Conservation (phyloP, 2,113 vertebrate genomes). For the Albula goreensis region DNA sequence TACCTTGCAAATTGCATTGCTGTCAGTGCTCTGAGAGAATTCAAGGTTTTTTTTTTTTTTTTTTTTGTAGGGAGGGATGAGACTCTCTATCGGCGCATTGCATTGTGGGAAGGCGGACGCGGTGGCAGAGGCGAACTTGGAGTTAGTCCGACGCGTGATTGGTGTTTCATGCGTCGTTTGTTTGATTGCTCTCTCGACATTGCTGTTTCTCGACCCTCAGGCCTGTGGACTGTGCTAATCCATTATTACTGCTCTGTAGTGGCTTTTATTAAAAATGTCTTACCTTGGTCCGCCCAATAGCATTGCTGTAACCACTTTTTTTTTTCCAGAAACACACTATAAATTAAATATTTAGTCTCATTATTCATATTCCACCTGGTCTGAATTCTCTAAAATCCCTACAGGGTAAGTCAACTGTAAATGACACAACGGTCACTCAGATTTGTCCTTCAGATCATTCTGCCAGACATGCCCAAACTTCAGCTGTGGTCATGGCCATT, state of each 20-base stretch:
- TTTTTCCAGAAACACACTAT: neutral
- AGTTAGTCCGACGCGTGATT: neutral
- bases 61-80: neutral
- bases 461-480: neutral
- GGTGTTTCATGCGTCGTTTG: neutral
- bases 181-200: neutral
- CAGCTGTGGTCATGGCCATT: neutral
- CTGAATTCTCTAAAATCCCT: neutral
- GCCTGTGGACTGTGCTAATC: neutral
- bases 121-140: neutral
- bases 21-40: neutral
- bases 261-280: neutral
- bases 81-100: neutral
- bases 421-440: neutral
- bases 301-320: too few species aligned
- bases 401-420: neutral
- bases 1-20: neutral
- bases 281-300: neutral
- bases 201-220: neutral
- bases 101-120: neutral
- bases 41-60: neutral
- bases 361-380: neutral
- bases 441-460: neutral
- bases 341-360: too few species aligned
- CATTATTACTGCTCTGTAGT: neutral